Conservation (phyloP, 2,888 invertebrate species). For the Galerucella pusilla region DNA sequence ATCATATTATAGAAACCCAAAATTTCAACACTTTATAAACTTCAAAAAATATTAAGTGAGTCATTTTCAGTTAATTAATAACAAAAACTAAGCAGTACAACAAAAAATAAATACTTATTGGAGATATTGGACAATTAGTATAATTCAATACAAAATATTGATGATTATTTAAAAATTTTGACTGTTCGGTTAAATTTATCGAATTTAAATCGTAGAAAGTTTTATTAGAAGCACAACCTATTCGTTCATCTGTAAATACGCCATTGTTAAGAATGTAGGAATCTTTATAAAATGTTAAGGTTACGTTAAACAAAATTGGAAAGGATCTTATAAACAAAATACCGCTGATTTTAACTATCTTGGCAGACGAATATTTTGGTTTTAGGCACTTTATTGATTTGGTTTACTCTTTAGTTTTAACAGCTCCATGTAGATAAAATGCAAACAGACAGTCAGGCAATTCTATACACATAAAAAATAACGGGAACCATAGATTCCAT, state of each 20-base stretch:
- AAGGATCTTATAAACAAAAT: not conserved
- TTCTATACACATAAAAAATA: conserved; percentile 12
- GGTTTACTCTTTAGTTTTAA: conserved; percentile 2
- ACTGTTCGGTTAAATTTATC: not conserved
- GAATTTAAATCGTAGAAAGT: not conserved
- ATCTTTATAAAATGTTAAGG: conserved; percentile 1
- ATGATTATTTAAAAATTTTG: not conserved
- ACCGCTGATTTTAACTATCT: not conserved
- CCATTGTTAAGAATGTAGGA: conserved; percentile 4
- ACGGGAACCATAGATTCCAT: conserved; percentile 1
- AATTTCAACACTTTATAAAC: not conserved
- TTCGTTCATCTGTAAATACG: not conserved
- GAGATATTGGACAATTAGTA: too few species aligned
- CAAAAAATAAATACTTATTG: too few species aligned
- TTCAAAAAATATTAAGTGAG: not conserved
- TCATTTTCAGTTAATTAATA: not conserved
- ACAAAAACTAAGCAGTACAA: not conserved
- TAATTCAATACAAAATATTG: not conserved
- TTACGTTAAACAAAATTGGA: not conserved
- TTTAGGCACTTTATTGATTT: conserved; percentile 1
- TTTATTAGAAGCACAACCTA: not conserved
- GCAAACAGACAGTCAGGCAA: conserved; percentile 8
- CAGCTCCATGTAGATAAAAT: not conserved
- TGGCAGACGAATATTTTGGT: not conserved
- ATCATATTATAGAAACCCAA: too few species aligned